These are phyloP conservation scores for Brevipalpus yothersi DNA, from an alignment of 1,140 invertebrate species.

Conservation along the genomic window DNA sequence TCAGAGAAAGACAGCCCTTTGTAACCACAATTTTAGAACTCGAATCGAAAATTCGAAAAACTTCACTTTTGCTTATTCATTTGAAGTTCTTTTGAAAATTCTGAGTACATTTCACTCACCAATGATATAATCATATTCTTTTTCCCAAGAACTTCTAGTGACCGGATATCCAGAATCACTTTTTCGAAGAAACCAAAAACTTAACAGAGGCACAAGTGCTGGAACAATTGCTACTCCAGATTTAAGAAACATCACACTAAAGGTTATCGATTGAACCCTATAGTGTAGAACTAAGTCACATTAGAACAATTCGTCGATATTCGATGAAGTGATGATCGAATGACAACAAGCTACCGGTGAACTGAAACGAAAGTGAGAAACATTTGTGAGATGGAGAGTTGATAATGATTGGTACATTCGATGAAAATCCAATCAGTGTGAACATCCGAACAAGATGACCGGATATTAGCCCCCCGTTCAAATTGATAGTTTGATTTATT, in stretches of 20 bases:
- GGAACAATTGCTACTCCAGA: neutral
- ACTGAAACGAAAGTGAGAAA: neutral
- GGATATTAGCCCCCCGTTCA: too few relatives aligned
- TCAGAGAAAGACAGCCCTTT: too few relatives aligned
- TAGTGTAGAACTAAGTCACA: too few relatives aligned
- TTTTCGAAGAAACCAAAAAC: neutral
- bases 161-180: constrained; percentile 9
- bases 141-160: constrained; percentile 21
- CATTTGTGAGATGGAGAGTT: neutral
- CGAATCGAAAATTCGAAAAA: neutral
- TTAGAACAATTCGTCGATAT: too few relatives aligned
- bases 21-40: neutral
- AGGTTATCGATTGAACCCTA: too few relatives aligned
- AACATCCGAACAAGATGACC: too few relatives aligned
- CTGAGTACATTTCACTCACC: constrained; percentile 11
- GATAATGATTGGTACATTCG: neutral
- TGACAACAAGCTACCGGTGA: constrained; percentile 5
- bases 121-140: constrained; percentile 28
- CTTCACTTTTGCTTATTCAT: neutral
- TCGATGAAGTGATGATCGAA: neutral
- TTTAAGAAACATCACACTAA: neutral
- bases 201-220: neutral
- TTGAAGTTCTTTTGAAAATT: neutral
- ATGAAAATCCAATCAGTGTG: too few relatives aligned
- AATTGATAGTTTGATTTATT: too few relatives aligned